phyloP scores from a whole-genome alignment of 2,888 invertebrate species.

The Limnephilus marmoratus region DNA sequence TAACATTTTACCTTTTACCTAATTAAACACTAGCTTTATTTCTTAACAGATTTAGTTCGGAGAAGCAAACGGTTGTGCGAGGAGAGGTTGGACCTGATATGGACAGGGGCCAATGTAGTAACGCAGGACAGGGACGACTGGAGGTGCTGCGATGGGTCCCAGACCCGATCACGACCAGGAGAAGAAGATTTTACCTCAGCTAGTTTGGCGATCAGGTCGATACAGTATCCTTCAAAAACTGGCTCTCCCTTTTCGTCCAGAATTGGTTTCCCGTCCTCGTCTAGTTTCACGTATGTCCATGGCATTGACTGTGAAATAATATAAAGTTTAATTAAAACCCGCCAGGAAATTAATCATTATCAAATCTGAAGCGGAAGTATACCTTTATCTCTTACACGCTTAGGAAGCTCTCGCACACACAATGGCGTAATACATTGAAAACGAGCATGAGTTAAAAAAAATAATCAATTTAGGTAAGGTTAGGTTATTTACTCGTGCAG shows the following conservation, averaged over 20 bases:
- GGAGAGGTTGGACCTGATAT: too few relatives aligned
- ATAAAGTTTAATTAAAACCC: neutral
- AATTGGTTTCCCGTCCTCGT: conserved; percentile 76
- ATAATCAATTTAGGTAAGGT: neutral
- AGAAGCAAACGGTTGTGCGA: too few relatives aligned
- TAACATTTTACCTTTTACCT: too few relatives aligned
- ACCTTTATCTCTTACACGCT: too few relatives aligned
- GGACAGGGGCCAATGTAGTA: too few relatives aligned
- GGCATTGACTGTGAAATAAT: conserved; percentile 80
- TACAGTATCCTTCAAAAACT: conserved; percentile 89
- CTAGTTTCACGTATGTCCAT: conserved; percentile 83
- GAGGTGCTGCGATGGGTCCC: neutral
- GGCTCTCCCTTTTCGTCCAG: conserved; percentile 77
- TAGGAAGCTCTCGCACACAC: too few relatives aligned
- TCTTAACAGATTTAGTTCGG: too few relatives aligned
- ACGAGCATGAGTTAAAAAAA: too few relatives aligned
- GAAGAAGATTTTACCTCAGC: conserved; percentile 73
- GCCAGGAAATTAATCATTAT: neutral
- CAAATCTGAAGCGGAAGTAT: too few relatives aligned
- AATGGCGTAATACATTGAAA: too few relatives aligned
- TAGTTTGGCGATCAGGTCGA: conserved; percentile 86
- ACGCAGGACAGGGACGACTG: neutral
- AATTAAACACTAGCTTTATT: too few relatives aligned
- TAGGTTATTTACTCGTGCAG: conserved; percentile 78
- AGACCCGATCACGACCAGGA: neutral